Evolutionary conservation across 2,888 invertebrate genomes (phyloP), one percentile per base, ranked within the genome.

Genomic region (Drosophila neutralis): DNA sequence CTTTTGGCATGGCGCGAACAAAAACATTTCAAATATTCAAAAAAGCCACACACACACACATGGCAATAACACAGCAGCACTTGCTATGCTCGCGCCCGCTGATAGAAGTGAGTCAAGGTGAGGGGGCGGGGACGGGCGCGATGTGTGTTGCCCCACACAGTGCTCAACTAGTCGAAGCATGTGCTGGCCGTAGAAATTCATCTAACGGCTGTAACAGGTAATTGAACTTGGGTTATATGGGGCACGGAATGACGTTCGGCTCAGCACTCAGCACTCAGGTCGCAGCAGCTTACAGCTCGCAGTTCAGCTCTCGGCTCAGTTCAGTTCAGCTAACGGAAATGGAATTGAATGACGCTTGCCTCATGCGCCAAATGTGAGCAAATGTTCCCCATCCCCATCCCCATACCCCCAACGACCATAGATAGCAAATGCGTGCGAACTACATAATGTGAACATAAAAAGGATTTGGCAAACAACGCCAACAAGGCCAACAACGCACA

Each of bases 171-270:
- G 85, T 85, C 90, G 86, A 53, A 81, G 82, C 91, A 91, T 90
- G 91, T 90, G 78, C 80, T 82, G 90, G 90, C 91, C 88, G 89
- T 92, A 92, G 91, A 92, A 91, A 91, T 92, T 91, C 92, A 91
- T 91, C 91, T 92, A 92, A 92, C 91, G 92, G 90, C 92, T 91
- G 91, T 91, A 92, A 91, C 92, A 92, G 91, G 91, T 92, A 92
- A 92, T 91, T 91, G 92, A 91, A 91, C 91, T 82, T 83, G 89
- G 86, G 87, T 90, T 91, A 89, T 90, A 87, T 88, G 84, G 85
- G 74, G 80, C 85, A 80, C 84, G 74, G 79, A 81, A 88, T 85
- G 84, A 73, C 76, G 78, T 53, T 57, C 38, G 51, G 68, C 68
- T 69, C 56, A 56, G 27, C 27, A 24, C 45, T 45, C 45, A 45